Conservation (phyloP, 2,888 invertebrate genomes). For the Drosophila diplacantha region DNA sequence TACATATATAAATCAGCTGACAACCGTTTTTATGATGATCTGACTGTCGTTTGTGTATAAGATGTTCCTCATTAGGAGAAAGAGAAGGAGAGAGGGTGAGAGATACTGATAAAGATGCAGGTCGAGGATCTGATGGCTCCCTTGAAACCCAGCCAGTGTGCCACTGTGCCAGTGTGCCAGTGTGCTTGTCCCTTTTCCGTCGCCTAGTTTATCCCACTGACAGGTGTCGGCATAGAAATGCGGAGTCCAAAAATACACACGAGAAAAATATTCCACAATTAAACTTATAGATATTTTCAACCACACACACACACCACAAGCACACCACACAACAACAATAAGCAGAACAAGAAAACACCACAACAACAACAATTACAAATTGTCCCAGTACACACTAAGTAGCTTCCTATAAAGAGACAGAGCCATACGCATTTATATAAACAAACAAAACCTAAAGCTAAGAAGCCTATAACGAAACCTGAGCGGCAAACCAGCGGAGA, state of each 20-base stretch:
- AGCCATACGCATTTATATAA: slow-evolving; percentile 44
- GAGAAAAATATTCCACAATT: slow-evolving; percentile 22
- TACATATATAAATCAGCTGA: slow-evolving; percentile 20
- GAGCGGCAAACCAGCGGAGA: slow-evolving; percentile 16
- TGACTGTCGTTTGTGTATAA: slow-evolving; percentile 31
- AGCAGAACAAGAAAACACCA: slow-evolving; percentile 25
- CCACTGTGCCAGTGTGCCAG: slow-evolving; percentile 22
- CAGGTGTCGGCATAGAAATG: slow-evolving; percentile 22
- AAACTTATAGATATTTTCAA: slow-evolving; percentile 12
- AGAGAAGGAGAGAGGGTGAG: background rate
- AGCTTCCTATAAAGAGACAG: slow-evolving; percentile 30
- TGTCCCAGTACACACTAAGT: slow-evolving; percentile 43
- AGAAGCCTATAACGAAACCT: slow-evolving; percentile 2
- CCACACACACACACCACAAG: background rate
- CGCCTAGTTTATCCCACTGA: slow-evolving; percentile 14
- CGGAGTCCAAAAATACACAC: slow-evolving; percentile 19
- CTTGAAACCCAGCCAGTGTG: slow-evolving; percentile 17
- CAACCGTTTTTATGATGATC: slow-evolving; percentile 28
- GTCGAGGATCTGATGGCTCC: slow-evolving; percentile 22
- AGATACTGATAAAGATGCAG: background rate
- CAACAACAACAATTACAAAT: slow-evolving; percentile 33
- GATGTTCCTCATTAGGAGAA: slow-evolving; percentile 1
- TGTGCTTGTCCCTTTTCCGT: slow-evolving; percentile 21
- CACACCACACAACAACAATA: slow-evolving; percentile 2
- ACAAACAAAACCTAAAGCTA: slow-evolving; percentile 18